Evolutionary conservation across 1,140 invertebrate genomes (phyloP), one percentile per base, ranked within the genome.

Genomic region (Drosophila suzukii): DNA sequence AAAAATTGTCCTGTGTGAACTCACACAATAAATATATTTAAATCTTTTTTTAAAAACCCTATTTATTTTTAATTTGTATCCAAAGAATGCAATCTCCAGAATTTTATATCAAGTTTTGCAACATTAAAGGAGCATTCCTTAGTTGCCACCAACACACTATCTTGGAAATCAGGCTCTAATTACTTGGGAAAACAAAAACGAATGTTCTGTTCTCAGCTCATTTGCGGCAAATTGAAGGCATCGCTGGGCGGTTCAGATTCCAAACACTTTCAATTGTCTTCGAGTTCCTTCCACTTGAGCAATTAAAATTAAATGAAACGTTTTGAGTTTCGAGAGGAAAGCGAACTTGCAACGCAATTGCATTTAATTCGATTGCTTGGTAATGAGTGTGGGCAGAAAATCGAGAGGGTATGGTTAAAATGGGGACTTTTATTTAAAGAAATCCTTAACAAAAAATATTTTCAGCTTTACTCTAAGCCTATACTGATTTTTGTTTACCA

Each of bases 321-420:
- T 56, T 41, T 71, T 47, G 6, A 51, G 51, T 71, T 71, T 71
- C 51, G 27, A 34, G 27, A n/a, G 20, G 34, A 32, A 58, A 10
- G 20, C 20, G 55, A 59, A 20, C 41, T 4, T 7, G 17, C n/a
- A 58, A 46, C 20, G 55, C 39, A 54, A 74, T 54, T 73, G 71
- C 57, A 73, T 60, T 73, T 47, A 54, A 53, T 55, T 63, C 63
- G 61, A 83, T 76, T 73, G 72, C 58, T 74, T 46, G 58, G 63
- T 75, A 81, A 74, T 81, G 67, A 65, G 55, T 54, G 43, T 15
- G 47, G 58, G 39, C 13, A 47, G 51, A 46, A 47, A 11, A 12
- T 10, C 6, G 36, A n/a, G 6, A 20, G 24, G 39, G 44, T 17
- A 3, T 44, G 15, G 6, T 15, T 20, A n/a, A 12, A 20, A 30